Base-by-base conservation (phyloP, 1,140 invertebrate species). In the Drosophila tani region DNA sequence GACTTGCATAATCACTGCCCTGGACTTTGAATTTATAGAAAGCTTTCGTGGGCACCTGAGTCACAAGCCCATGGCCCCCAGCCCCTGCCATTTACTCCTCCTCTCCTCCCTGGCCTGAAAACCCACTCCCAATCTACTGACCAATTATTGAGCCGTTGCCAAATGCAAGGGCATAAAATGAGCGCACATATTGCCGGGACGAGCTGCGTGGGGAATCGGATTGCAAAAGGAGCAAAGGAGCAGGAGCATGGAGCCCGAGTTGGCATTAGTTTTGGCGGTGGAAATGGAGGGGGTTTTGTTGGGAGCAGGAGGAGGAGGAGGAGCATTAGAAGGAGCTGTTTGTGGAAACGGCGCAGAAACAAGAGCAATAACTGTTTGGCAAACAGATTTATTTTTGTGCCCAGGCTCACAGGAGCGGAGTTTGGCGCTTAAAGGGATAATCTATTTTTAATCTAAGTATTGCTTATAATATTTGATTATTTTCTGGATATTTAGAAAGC, bases 361-460 rank as follows among this genome's bases (percentile, higher is more conserved):
- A 88, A 78, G 84, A 75, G 84, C 84, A 88, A 88, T 88, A 88
- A 88, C 85, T 88, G 85, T 88, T 88, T 88, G 85, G 85, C 85
- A 90, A 88, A 88, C 85, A 88, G 85, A 88, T 88, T 88, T 88
- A 88, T 88, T 85, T 88, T 75, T 73, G 63, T 79, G 75, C 38
- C 53, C 45, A 62, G 43, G 32, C 21, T 47, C 43, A 14, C 75
- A 78, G 75, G 75, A 79, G 65, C 75, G 75, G 75, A 79, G 15
- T 27, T 56, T 58, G 11, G 27, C 19, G 14, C 6, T 47, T 43
- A 5, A 35, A 47, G 21, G 3, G 27, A 4, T 59, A 9, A 8
- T 65, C 17, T 64, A 6, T 17, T 32, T 32, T 32, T 27, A 49
- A 63, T 49, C 5, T 6, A 38, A 19, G 8, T 51, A 21, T 24